phyloP scores from a whole-genome alignment of 1,140 invertebrate genomes.

The Drosophila rhopaloa region DNA sequence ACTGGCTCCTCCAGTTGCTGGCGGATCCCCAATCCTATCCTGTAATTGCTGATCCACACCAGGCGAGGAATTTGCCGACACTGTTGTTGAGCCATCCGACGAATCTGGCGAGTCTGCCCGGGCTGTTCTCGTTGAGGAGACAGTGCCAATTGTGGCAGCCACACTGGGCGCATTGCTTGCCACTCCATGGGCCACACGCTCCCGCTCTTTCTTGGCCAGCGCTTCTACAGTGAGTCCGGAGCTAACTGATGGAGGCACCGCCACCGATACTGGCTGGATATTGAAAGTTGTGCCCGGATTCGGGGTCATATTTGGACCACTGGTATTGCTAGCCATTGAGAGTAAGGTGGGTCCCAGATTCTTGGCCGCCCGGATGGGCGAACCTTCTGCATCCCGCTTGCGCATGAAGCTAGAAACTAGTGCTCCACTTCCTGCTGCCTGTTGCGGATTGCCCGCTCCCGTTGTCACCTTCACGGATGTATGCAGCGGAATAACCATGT shows the following conservation, averaged over 20 bases:
- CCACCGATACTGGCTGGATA: conserved; percentile 78
- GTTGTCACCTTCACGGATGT: conserved; percentile 81
- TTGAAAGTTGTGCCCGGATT: conserved; percentile 63
- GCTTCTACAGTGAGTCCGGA: conserved; percentile 70
- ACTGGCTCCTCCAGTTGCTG: conserved; percentile 5
- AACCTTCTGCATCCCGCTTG: conserved; percentile 83
- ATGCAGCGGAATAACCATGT: conserved; percentile 81
- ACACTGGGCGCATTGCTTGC: conserved; percentile 73
- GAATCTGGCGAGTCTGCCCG: conserved; percentile 82
- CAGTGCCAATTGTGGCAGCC: background rate
- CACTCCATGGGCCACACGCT: conserved; percentile 19
- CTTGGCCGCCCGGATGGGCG: conserved; percentile 88
- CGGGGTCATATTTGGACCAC: conserved; percentile 22
- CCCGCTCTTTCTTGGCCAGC: conserved; percentile 73
- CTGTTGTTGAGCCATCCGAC: conserved; percentile 89
- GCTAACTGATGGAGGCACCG: conserved; percentile 46
- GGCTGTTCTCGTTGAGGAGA: conserved; percentile 73
- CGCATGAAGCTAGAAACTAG: conserved; percentile 76
- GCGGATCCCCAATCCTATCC: conserved; percentile 74
- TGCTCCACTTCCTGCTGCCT: conserved; percentile 17
- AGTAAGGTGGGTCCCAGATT: conserved; percentile 87
- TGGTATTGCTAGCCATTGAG: conserved; percentile 79
- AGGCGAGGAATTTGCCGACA: conserved; percentile 91
- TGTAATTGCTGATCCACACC: conserved; percentile 88
- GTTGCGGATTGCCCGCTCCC: conserved; percentile 43